Evolutionary conservation across 2,113 vertebrate genomes (phyloP), one percentile per base, ranked within the genome.

Genomic region (Oophaga pumilio): DNA sequence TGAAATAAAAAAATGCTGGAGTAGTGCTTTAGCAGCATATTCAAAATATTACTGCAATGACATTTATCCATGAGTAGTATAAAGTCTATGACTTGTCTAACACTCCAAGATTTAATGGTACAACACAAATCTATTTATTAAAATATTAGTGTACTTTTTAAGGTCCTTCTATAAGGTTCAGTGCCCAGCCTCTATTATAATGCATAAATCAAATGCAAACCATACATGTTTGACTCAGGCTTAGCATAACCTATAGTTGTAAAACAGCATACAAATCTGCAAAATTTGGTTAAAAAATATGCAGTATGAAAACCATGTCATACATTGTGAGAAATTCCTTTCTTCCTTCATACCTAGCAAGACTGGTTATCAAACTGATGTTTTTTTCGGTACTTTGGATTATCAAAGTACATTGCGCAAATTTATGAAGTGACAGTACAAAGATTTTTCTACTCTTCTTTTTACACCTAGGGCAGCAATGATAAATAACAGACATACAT

Each of bases 141-240:
- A 86, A 86, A 86, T 77, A 28, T 57, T 86, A 18, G 33, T 78
- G 14, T 78, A 78, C 49, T 50, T 78, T 64, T 78, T 59, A 64
- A 78, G 84, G 84, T 86, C 26, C 64, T 60, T 77, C 62, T 78
- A 64, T 74, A 86, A 77, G 49, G 84, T 77, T 78, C 74, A 86
- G 59, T 86, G 50, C 33, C 57, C 56, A 76, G 73, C 52, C 52
- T 33, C 59, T 33, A 85, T 20, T 60, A 53, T 76, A 24, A 33
- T 52, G 33, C 71, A 85, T 85, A 76, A 85, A 85, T 85, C 84
- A 77, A 59, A 33, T 49, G 33, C 66, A 73, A 73, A 20, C 26
- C 17, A 43, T 43, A 71, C 56, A 20, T 81, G 57, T 28, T 57
- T 62, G 57, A 28, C 28, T 49, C 60, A 66, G 60, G 43, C 60